Conservation (phyloP, 35 echinoderm and acorn worm genomes). For the Ptychodera flava region DNA sequence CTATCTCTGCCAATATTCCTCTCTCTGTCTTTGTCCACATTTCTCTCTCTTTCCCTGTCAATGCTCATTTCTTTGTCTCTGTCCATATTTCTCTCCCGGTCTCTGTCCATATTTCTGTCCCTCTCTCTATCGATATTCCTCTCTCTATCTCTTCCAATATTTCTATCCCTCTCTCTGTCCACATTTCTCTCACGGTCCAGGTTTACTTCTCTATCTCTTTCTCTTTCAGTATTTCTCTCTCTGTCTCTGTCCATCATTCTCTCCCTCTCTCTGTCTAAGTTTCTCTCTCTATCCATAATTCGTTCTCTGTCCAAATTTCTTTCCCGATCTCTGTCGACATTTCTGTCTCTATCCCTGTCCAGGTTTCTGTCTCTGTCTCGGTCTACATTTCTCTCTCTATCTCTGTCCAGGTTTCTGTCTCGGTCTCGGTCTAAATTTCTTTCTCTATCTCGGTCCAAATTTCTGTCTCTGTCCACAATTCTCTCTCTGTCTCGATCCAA, state of each 20-base stretch:
- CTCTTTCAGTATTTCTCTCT: background rate
- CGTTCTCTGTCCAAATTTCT: background rate
- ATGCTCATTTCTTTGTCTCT: background rate
- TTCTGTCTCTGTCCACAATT: too few species aligned
- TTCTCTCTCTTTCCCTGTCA: background rate
- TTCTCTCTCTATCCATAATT: background rate
- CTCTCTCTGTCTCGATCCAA: background rate
- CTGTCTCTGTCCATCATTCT: too few species aligned
- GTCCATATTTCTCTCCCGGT: background rate
- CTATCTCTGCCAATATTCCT: background rate
- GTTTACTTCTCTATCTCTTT: background rate
- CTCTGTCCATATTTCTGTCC: background rate
- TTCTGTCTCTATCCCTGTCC: background rate
- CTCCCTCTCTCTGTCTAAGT: background rate
- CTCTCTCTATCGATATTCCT: background rate
- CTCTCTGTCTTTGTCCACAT: background rate
- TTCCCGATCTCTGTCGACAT: background rate
- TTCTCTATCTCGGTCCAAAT: background rate
- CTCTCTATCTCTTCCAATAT: slow-evolving; percentile 2
- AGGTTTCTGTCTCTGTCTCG: background rate
- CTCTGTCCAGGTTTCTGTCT: background rate
- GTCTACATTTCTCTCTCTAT: background rate
- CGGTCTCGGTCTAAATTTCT: background rate
- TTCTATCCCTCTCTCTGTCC: background rate
- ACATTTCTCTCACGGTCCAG: background rate